phyloP scores from a whole-genome alignment of 2,797 vertebrate genomes.

The Hyperoplus lanceolatus region DNA sequence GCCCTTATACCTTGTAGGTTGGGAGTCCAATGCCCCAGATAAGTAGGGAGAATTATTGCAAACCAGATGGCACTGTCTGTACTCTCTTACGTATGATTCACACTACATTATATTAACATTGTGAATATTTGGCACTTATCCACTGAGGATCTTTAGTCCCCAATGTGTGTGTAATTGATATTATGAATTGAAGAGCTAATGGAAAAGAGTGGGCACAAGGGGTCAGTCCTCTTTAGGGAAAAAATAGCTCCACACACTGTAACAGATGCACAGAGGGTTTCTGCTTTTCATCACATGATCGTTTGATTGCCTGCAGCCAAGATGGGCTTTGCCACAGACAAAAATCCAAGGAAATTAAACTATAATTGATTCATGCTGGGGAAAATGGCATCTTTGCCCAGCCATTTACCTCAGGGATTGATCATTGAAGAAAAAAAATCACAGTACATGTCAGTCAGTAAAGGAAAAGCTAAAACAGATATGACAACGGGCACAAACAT shows the following conservation, averaged over 20 bases:
- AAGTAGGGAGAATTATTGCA: neutral
- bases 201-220: conserved; percentile 8
- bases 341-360: conserved; percentile 60
- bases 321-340: conserved; percentile 21
- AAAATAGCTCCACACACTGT: neutral
- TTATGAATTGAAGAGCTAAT: conserved; percentile 27
- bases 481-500: neutral
- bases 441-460: neutral
- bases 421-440: conserved; percentile 22
- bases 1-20: neutral
- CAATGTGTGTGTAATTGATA: conserved; percentile 31
- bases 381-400: conserved; percentile 22
- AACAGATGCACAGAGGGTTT: conserved; percentile 6
- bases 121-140: conserved; percentile 5
- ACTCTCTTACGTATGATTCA: neutral
- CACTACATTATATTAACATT: conserved; percentile 2
- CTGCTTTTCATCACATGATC: conserved; percentile 33
- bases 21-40: neutral
- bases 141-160: neutral
- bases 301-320: conserved; percentile 26
- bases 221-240: neutral
- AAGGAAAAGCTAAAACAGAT: conserved; percentile 41
- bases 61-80: neutral
- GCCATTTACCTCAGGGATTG: conserved; percentile 31
- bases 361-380: conserved; percentile 52